Base-by-base conservation (phyloP, 2,797 vertebrate species). In the Hipposideros larvatus region DNA sequence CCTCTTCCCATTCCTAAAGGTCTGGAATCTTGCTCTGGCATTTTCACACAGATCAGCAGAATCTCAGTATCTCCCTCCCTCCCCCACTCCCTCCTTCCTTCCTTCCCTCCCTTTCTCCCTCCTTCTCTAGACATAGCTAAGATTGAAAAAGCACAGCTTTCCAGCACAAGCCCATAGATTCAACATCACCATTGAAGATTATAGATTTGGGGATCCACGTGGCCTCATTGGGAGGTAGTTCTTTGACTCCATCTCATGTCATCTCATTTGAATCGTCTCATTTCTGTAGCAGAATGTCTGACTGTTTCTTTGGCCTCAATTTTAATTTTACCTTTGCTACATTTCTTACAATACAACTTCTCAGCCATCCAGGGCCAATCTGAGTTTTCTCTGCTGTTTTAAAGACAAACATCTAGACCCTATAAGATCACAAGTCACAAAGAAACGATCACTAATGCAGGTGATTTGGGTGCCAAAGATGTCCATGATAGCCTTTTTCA, bases 1-100 rank as follows among this genome's bases (percentile, higher is more conserved):
- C 75, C 92, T 87, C 96, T 94, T 96, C 90, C 57, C 88, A 53
- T 94, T 97, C 96, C 95, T 96, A 95, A 98, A 97, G 90, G 89
- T 91, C 80, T 3, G 85, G 85, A 94, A 43, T 66, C 41, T 94
- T 93, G 59, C 82, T 97, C 94, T 83, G 78, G 71, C 11, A 22
- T 93, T 97, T 93, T 96, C 93, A 57, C 55, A 95, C 55, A 95
- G 43, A 97, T 97, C 89, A 96, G 96, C 96, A 97, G 51, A 85
- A 92, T 65, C 21, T 74, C 59, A n/a, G 3, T 28, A 16, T 63
- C 22, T 8, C 0, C 15, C 7, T 13, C 14, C 15, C 3, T 43
- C 43, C 43, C 43, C 43, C 43, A 43, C 5, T 59, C 8, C 21
- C 0, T n/a, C 5, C 18, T 31, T 13, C 24, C 37, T 51, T 43